Base-by-base conservation (phyloP, 2,888 invertebrate genomes). In the Hyles lineata region DNA sequence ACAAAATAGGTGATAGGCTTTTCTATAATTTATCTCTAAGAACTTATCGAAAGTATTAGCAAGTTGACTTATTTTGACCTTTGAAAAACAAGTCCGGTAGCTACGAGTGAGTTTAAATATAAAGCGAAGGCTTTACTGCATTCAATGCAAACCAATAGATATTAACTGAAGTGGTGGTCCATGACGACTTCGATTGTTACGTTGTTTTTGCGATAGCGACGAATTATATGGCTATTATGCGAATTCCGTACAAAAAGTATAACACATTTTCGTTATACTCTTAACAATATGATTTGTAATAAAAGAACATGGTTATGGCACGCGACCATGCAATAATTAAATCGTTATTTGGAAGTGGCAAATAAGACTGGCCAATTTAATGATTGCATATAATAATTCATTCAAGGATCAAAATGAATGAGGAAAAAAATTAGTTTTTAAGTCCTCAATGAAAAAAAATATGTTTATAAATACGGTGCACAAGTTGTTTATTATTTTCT, bases 181-280 rank as follows among this genome's bases (percentile, higher is more conserved):
- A 55, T 55, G 55, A 55, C 55, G 55, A 55, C 55, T 55, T 55
- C 19, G n/a, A 55, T 55, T 55, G 55, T 55, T 55, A 55, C 55
- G 55, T 19, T 55, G 55, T 55, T 55, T 55, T 55, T 55, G 55
- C n/a, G 4, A 55, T 8, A n/a, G 55, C 55, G 55, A 55, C 55
- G 55, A 55, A 55, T 55, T 55, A 55, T n/a, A 55, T 55, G 55
- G 55, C 55, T 55, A 55, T 55, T 55, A 55, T 55, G 2, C 55
- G 55, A 55, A 55, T 55, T 55, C 55, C 19, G 55, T n/a, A 55
- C 55, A 55, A 55, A 55, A 55, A 55, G 19, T 55, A 55, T 55
- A 19, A 17, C 6, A 55, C n/a, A 55, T n/a, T 55, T 55, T 19
- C 17, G 17, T 5, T 19, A 19, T n/a, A 19, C 17, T 55, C 0